Percentiles rank a stretch among this genome's conserved stretches.
These are phyloP conservation scores for Helicoverpa assulta DNA, from an alignment of 2,888 invertebrate species.

Conservation along the genomic window DNA sequence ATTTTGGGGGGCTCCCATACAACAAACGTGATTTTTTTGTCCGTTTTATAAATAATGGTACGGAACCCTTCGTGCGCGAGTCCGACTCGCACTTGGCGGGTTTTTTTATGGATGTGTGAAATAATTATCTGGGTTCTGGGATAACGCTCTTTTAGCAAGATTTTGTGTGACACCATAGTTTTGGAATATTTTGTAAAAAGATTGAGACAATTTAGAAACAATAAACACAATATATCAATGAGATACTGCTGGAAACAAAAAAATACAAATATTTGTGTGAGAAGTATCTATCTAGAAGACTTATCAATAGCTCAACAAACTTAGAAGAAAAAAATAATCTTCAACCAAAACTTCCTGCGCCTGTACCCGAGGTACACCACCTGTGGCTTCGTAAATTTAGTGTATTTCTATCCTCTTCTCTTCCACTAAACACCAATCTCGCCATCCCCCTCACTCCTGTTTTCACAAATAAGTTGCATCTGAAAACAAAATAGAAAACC, in stretches of 20 bases:
- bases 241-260: background rate
- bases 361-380: constrained; percentile 88
- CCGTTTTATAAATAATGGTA: too few species aligned
- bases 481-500: constrained; percentile 89
- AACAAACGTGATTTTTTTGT: too few species aligned
- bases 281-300: background rate
- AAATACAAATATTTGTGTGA: background rate
- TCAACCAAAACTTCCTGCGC: constrained; percentile 68
- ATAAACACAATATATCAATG: background rate
- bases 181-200: too few species aligned
- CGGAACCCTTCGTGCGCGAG: too few species aligned
- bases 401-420: constrained; percentile 79
- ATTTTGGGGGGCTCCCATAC: too few species aligned
- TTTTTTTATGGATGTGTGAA: too few species aligned
- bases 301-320: background rate
- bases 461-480: constrained; percentile 90
- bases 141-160: too few species aligned
- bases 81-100: too few species aligned
- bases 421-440: constrained; percentile 62
- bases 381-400: constrained; percentile 90
- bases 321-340: constrained; percentile 47
- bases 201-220: background rate
- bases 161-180: too few species aligned
- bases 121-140: too few species aligned
- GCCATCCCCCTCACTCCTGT: constrained; percentile 81